Evolutionary conservation across 2,888 invertebrate genomes (phyloP).

Genomic region (Dromius quadrimaculatus): DNA sequence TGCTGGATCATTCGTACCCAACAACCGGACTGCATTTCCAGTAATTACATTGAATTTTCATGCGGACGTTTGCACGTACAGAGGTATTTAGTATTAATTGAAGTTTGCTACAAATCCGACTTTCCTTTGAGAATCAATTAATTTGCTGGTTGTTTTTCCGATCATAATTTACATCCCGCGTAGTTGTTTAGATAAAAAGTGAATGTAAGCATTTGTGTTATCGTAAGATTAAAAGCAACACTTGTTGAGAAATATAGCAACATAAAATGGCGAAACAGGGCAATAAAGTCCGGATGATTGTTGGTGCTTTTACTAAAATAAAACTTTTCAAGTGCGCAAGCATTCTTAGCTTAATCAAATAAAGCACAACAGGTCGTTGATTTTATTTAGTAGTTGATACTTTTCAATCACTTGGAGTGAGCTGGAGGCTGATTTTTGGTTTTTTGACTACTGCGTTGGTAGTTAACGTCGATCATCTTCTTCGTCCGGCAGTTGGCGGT

Average conservation of each 20-base stretch:
- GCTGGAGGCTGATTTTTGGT: too few species aligned
- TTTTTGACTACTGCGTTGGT: not conserved
- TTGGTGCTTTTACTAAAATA: slow-evolving; percentile 27
- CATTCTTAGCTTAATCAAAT: slow-evolving; percentile 23
- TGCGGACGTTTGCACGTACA: slow-evolving; percentile 57
- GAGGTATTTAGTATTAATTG: slow-evolving; percentile 48
- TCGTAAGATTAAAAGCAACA: slow-evolving; percentile 27
- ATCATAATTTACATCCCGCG: too few species aligned
- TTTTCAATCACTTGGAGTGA: slow-evolving; percentile 47
- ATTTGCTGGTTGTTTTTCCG: too few species aligned
- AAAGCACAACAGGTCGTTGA: slow-evolving; percentile 32
- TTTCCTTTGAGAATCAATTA: too few species aligned
- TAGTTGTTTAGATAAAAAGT: too few species aligned
- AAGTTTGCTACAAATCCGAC: too few species aligned
- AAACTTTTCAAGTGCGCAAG: slow-evolving; percentile 24
- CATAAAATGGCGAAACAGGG: slow-evolving; percentile 36
- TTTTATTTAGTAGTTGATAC: slow-evolving; percentile 41
- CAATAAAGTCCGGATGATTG: slow-evolving; percentile 29
- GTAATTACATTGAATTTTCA: slow-evolving; percentile 61
- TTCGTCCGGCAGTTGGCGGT: slow-evolving; percentile 28
- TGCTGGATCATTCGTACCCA: slow-evolving; percentile 41
- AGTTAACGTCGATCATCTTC: not conserved
- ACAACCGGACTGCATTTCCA: slow-evolving; percentile 53
- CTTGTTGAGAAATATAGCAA: slow-evolving; percentile 26
- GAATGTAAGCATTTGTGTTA: too few species aligned